phyloP scores from a whole-genome alignment of 2,113 vertebrate species.

The Oreochromis spilurus region DNA sequence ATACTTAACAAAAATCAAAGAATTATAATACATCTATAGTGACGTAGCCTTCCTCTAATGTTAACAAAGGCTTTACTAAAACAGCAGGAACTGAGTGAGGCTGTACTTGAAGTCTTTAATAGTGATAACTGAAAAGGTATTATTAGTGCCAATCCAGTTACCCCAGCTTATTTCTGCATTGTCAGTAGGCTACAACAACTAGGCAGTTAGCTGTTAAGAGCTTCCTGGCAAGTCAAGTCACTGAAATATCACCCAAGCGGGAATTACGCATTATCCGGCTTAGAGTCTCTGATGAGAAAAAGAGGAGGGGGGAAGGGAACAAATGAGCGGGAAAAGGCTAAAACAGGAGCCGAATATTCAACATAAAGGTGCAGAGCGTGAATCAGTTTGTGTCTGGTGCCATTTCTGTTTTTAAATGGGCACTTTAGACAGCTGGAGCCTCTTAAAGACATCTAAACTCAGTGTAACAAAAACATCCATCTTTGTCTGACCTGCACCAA shows the following conservation, averaged over 20 bases:
- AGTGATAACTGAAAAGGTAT: background rate
- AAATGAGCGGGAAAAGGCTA: background rate
- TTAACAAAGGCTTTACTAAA: background rate
- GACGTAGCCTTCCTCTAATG: background rate
- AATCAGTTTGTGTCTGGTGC: background rate
- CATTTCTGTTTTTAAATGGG: background rate
- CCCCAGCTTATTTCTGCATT: background rate
- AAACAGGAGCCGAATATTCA: background rate
- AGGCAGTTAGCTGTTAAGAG: constrained; percentile 1
- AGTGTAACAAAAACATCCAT: background rate
- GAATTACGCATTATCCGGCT: constrained; percentile 37
- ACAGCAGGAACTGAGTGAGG: background rate
- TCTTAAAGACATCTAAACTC: background rate
- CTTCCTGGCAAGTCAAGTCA: constrained; percentile 14
- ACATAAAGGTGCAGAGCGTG: background rate
- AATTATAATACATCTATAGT: background rate
- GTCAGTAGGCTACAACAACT: background rate
- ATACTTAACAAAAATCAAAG: background rate
- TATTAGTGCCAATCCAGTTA: background rate
- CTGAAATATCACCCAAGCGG: constrained; percentile 17
- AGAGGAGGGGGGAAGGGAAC: background rate
- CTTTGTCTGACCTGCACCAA: background rate
- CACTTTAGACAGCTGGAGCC: background rate
- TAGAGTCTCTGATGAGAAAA: background rate
- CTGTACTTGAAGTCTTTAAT: background rate